These are phyloP conservation scores for Rhinophrynus dorsalis DNA, from an alignment of 2,797 vertebrate species.

Conservation along the genomic window DNA sequence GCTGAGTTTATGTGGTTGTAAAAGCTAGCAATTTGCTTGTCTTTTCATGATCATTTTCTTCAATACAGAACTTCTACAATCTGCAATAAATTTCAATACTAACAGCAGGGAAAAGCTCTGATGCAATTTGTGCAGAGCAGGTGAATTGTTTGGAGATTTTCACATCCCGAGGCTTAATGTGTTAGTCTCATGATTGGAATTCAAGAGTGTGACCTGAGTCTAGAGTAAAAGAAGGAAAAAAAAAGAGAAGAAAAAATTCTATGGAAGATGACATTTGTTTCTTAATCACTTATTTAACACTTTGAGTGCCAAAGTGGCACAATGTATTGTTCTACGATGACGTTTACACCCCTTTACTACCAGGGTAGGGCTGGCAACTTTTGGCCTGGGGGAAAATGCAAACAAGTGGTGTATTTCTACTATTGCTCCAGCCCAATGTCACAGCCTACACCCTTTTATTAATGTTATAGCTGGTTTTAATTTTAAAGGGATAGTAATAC, in stretches of 20 bases:
- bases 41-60: slow-evolving; percentile 63
- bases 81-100: slow-evolving; percentile 55
- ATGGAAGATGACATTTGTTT: background rate
- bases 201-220: slow-evolving; percentile 17
- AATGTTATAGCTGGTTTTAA: too few relatives aligned
- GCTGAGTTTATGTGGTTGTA: slow-evolving; percentile 71
- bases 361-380: too few relatives aligned
- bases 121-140: background rate
- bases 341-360: too few relatives aligned
- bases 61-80: slow-evolving; percentile 62
- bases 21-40: slow-evolving; percentile 70
- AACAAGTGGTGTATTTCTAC: too few relatives aligned
- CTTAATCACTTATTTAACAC: too few relatives aligned
- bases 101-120: slow-evolving; percentile 55
- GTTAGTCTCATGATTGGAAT: slow-evolving; percentile 27
- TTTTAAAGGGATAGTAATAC: too few relatives aligned
- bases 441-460: too few relatives aligned
- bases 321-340: too few relatives aligned
- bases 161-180: slow-evolving; percentile 38
- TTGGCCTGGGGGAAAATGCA: too few relatives aligned
- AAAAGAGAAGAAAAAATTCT: background rate
- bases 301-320: too few relatives aligned
- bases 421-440: too few relatives aligned
- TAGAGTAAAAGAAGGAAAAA: background rate
- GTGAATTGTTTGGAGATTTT: slow-evolving; percentile 4